Conservation (phyloP, 2,797 vertebrate species). For the Uromys caudimaculatus region DNA sequence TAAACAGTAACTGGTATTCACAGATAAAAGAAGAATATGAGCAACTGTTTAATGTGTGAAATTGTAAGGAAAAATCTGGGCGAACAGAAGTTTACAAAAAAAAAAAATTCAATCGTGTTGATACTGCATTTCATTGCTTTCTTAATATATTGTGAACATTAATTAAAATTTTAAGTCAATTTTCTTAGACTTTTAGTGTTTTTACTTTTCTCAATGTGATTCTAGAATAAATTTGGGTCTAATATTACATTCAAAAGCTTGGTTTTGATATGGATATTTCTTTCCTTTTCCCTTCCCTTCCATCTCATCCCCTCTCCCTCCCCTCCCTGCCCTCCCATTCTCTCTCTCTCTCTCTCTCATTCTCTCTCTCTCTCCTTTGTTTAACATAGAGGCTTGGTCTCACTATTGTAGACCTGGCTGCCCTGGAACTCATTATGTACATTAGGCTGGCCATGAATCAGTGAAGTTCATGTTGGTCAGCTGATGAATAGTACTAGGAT, state of each 20-base stretch:
- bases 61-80: not conserved
- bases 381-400: not conserved
- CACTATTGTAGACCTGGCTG: no score
- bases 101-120: not conserved
- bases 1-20: not conserved
- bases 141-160: not conserved
- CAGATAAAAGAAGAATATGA: not conserved
- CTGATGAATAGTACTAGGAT: not conserved
- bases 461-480: not conserved
- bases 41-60: not conserved
- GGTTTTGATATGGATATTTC: not conserved
- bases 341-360: no score
- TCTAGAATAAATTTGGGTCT: not conserved
- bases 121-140: not conserved
- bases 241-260: not conserved
- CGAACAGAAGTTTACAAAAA: not conserved
- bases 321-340: no score
- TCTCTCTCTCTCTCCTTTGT: not conserved
- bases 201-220: not conserved
- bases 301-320: rapidly evolving
- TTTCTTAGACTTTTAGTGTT: not conserved
- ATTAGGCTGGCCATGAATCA: not conserved
- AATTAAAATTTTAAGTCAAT: not conserved
- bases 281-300: not conserved
- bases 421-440: not conserved